Base-by-base conservation (phyloP, 2,888 invertebrate species). In the Tigriopus californicus region DNA sequence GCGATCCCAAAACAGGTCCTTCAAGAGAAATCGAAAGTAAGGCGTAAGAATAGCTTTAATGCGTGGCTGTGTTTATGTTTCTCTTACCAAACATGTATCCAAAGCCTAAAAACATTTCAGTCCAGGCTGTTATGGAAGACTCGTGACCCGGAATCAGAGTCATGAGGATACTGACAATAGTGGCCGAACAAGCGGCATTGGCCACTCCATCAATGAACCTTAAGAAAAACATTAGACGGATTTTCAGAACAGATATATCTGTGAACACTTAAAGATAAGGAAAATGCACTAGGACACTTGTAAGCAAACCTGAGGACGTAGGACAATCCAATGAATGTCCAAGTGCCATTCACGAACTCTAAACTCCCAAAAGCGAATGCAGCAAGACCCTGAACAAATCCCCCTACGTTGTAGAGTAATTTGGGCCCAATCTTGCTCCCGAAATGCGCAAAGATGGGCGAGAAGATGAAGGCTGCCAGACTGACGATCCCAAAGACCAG, bases 181-280 rank as follows among this genome's bases (percentile, higher is more conserved):
- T 13, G 15, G 20, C 20, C 6, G 20, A 49, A 22, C 20, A 13
- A 20, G 49, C 49, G 5, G 49, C 49, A 22, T 49, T 22, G 13
- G 49, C 15, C 49, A 49, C 20, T 22, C 49, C 49, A 49, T 49
- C 22, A 15, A 49, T 49, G 22, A 49, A 49, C 20, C 49, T 49
- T 44, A n/a, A n/a, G n/a, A n/a, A n/a, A n/a, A n/a, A n/a, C n/a
- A n/a, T n/a, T n/a, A n/a, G n/a, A n/a, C n/a, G n/a, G n/a, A n/a
- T n/a, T 44, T 44, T 4, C 3, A 44, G 3, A n/a, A 44, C 3
- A 44, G 10, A 44, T 3, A 15, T 4, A 5, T 5, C n/a, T n/a
- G n/a, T n/a, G n/a, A n/a, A n/a, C n/a, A n/a, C n/a, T n/a, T n/a
- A n/a, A n/a, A n/a, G n/a, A n/a, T n/a, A n/a, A n/a, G n/a, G n/a